phyloP scores from a whole-genome alignment of 1,140 invertebrate species.

The Lutraria rhynchaena region DNA sequence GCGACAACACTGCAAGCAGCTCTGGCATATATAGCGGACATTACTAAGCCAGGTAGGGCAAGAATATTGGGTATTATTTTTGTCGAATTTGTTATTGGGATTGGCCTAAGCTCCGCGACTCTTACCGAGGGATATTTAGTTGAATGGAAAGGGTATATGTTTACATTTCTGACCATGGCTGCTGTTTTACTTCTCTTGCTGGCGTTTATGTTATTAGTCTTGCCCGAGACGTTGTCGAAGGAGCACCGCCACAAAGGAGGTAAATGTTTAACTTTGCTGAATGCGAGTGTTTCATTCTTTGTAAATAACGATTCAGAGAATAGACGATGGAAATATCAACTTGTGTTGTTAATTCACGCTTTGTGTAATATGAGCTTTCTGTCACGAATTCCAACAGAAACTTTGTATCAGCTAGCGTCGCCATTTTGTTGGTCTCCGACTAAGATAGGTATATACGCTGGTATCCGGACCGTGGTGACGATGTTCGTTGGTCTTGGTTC shows the following conservation, averaged over 20 bases:
- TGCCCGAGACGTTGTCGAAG: conserved; percentile 30
- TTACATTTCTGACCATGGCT: conserved; percentile 32
- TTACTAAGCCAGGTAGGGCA: conserved; percentile 25
- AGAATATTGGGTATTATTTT: conserved; percentile 37
- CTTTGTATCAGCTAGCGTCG: conserved; percentile 35
- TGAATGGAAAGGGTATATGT: conserved; percentile 28
- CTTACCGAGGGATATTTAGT: conserved; percentile 29
- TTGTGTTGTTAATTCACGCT: conserved; percentile 25
- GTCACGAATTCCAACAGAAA: conserved; percentile 24
- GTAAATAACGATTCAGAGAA: conserved; percentile 31
- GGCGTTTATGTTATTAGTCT: conserved; percentile 15
- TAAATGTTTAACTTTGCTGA: conserved; percentile 8
- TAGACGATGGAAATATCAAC: conserved; percentile 45
- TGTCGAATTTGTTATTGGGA: conserved; percentile 27
- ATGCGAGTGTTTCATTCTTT: conserved; percentile 38
- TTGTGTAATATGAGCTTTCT: conserved; percentile 36
- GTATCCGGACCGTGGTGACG: conserved; percentile 21
- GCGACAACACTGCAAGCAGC: conserved; percentile 26
- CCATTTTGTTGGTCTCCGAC: conserved; percentile 47
- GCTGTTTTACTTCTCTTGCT: conserved; percentile 11
- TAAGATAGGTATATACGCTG: conserved; percentile 36
- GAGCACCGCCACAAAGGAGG: conserved; percentile 15
- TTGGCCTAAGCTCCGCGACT: conserved; percentile 19
- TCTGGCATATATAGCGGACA: conserved; percentile 51
- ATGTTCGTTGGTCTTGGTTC: conserved; percentile 27